These are phyloP conservation scores for Myotis vivesi DNA, from an alignment of 2,797 vertebrate species.

Conservation along the genomic window DNA sequence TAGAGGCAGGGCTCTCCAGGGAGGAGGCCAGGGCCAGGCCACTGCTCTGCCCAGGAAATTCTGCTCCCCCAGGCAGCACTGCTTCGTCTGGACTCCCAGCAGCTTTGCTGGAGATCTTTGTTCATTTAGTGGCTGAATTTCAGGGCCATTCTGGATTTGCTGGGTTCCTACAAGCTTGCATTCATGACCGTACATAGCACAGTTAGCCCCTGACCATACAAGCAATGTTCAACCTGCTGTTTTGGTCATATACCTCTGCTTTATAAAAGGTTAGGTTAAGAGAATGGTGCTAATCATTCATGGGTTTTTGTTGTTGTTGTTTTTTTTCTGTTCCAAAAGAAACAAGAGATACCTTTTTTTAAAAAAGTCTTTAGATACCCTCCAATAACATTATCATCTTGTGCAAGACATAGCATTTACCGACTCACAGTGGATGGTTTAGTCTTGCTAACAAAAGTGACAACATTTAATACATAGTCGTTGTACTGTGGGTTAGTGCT, in stretches of 20 bases:
- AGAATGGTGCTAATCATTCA: background rate
- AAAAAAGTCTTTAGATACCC: background rate
- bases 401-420: background rate
- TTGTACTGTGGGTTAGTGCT: background rate
- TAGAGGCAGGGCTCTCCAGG: background rate
- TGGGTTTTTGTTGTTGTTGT: background rate
- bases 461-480: background rate
- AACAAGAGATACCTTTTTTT: background rate
- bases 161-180: background rate
- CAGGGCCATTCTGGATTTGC: slow-evolving; percentile 22
- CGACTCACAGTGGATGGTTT: background rate
- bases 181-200: slow-evolving; percentile 9
- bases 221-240: background rate
- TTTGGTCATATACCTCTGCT: background rate
- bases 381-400: background rate
- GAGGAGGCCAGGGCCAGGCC: slow-evolving; percentile 40
- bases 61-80: slow-evolving; percentile 13
- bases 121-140: slow-evolving; percentile 55
- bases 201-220: background rate
- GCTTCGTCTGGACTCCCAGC: background rate
- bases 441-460: slow-evolving; percentile 11
- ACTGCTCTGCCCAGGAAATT: slow-evolving; percentile 57
- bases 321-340: slow-evolving; percentile 4
- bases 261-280: background rate
- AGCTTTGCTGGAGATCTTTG: slow-evolving; percentile 61